A percentile compares a stretch with the other conserved stretches of the same genome.
These are phyloP conservation scores for Microcebus griseorufus DNA, from an alignment of 2,113 vertebrate species.

Conservation along the genomic window DNA sequence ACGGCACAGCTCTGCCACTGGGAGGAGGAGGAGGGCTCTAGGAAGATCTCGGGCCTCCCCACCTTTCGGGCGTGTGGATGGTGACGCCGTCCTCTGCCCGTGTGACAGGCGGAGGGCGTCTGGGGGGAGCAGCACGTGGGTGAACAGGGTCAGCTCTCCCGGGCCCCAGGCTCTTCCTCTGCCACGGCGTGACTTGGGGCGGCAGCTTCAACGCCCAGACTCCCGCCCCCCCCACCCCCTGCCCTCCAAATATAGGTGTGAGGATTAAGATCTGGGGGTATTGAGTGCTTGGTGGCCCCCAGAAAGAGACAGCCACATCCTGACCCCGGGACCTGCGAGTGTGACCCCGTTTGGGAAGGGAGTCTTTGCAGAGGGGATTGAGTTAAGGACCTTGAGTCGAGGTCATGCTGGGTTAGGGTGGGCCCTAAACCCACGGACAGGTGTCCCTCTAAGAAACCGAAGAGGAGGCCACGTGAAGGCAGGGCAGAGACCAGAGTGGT, in stretches of 20 bases:
- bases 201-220: rapidly evolving
- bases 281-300: not conserved
- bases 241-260: rapidly evolving
- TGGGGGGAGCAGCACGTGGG: rapidly evolving
- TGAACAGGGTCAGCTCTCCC: rapidly evolving
- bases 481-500: not conserved
- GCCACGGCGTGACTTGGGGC: not conserved
- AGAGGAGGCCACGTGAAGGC: rapidly evolving
- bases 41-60: not conserved
- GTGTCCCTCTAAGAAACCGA: not conserved
- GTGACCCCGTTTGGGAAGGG: not conserved
- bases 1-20: rapidly evolving
- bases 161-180: rapidly evolving
- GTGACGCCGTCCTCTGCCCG: not conserved
- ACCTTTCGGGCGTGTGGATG: not conserved
- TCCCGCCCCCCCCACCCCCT: not conserved
- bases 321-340: not conserved
- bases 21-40: not conserved
- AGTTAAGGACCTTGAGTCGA: not conserved
- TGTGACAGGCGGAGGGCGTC: not conserved
- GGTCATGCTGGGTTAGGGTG: not conserved
- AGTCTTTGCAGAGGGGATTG: not conserved
- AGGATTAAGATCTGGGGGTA: not conserved
- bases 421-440: not conserved
- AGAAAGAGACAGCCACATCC: not conserved